Base-by-base conservation (phyloP, 1,140 invertebrate species). In the Ladona fulva region DNA sequence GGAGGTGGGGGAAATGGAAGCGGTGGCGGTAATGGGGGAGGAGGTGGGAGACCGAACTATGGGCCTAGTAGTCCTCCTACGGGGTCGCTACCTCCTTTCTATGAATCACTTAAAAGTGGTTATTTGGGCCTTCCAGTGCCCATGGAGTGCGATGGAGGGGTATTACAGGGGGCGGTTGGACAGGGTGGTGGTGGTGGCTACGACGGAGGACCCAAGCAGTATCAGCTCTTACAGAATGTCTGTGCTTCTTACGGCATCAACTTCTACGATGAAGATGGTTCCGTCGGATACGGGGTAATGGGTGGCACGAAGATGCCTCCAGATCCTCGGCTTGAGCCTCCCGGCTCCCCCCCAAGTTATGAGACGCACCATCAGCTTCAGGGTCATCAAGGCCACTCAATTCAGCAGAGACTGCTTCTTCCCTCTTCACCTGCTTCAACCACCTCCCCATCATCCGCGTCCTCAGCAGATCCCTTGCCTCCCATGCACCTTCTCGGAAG, bases 31-130 rank as follows among this genome's bases (percentile, higher is more conserved):
- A 59, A 76, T 52, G 76, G 78, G 16, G 78, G 78, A 16, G 89
- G 92, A 16, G 91, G 93, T 82, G 91, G 91, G 6, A 88, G 92
- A 25, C 91, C 91, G 74, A 93, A 94, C 82, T 94, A 94, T 82
- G 93, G 93, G 5, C 92, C 92, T 1, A 94, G 92, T 80, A 93
- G 92, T 80, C 93, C 93, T 75, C 93, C 93, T 3, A 93, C 92
- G 0, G 93, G 92, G 0, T 93, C 92, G 59, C 83, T 95, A 74
- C 93, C 93, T 10, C 93, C 93, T 0, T 94, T 95, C 81, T 94
- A 94, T 81, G 93, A 94, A 85, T 94, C 92, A 19, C 86, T 95
- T 0, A 95, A 94, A 84, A 89, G 90, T 76, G 91, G 92, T 80
- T 88, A 87, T 78, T 89, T 87, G 80, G 85, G 91, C 75, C 88